Evolutionary conservation across 2,113 vertebrate genomes (phyloP).

Genomic region (Oryzias curvinotus): DNA sequence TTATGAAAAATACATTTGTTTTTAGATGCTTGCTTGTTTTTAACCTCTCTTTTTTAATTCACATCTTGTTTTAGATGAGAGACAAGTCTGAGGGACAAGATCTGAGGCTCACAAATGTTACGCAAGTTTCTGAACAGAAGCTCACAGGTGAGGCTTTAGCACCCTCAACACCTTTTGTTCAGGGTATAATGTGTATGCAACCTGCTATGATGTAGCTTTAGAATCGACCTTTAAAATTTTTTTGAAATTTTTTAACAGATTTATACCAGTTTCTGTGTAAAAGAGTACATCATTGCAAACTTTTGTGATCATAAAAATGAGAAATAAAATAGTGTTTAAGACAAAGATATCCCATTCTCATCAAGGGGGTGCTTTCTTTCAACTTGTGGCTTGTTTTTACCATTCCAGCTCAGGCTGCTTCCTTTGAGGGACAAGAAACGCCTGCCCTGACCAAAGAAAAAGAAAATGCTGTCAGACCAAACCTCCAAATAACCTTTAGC

Average conservation of each 20-base stretch:
- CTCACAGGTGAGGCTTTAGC: slow-evolving; percentile 18
- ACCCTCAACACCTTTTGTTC: slow-evolving; percentile 27
- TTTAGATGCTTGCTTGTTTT: neutral
- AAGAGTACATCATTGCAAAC: no score
- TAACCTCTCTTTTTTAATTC: neutral
- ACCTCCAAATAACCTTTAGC: slow-evolving; percentile 85
- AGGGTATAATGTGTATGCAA: slow-evolving; percentile 50
- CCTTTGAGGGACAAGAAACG: slow-evolving; percentile 14
- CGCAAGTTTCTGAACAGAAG: slow-evolving; percentile 22
- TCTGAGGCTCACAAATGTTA: slow-evolving; percentile 51
- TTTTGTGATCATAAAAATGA: no score
- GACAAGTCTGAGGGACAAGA: slow-evolving; percentile 29
- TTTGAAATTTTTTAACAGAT: neutral
- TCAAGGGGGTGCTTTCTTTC: no score
- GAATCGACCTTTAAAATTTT: neutral
- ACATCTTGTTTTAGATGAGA: slow-evolving; percentile 29
- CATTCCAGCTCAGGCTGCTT: slow-evolving; percentile 31
- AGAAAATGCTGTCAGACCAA: slow-evolving; percentile 88
- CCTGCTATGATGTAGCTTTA: neutral
- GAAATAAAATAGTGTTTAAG: no score
- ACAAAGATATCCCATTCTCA: no score
- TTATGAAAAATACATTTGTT: neutral
- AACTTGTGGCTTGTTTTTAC: neutral
- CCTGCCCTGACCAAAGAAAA: slow-evolving; percentile 82
- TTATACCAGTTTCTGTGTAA: no score